Percentiles rank a stretch among this genome's conserved stretches.
These are phyloP conservation scores for Cladopsammia gracilis DNA, from an alignment of 64 coral and sea anemone species.

Conservation along the genomic window DNA sequence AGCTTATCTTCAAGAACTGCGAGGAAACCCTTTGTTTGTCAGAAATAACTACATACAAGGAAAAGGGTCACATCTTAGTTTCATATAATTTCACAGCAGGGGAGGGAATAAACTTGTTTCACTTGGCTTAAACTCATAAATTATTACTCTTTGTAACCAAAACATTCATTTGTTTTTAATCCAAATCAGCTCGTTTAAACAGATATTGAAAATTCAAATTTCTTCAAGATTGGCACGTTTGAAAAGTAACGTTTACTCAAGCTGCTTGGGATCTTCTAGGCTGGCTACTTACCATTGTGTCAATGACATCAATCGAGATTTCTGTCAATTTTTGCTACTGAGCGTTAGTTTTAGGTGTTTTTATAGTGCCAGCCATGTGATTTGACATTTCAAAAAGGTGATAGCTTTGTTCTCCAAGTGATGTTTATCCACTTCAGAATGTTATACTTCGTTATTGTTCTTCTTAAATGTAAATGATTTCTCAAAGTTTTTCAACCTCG, in stretches of 20 bases:
- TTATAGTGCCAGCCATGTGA: not conserved
- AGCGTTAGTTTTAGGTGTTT: not conserved
- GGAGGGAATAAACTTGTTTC: not conserved
- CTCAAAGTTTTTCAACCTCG: too few species aligned
- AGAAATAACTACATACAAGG: not conserved
- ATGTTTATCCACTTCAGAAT: not conserved
- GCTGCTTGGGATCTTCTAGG: not conserved
- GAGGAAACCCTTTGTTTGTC: not conserved
- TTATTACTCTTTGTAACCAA: not conserved
- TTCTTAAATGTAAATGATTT: not conserved
- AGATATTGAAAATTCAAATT: slow-evolving; percentile 15
- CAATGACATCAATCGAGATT: not conserved
- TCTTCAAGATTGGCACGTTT: not conserved
- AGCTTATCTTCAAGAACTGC: too few species aligned
- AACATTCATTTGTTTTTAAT: slow-evolving; percentile 17
- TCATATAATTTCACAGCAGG: not conserved
- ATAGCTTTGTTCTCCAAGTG: not conserved
- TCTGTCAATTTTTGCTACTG: not conserved
- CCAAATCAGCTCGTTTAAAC: not conserved
- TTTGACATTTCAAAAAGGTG: slow-evolving; percentile 19
- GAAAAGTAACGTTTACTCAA: not conserved
- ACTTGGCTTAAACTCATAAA: not conserved
- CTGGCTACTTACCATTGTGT: not conserved
- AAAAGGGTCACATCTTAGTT: not conserved
- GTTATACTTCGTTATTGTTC: not conserved